These are phyloP conservation scores for Cyclargus thomasi DNA, from an alignment of 1,140 invertebrate species.

Conservation along the genomic window DNA sequence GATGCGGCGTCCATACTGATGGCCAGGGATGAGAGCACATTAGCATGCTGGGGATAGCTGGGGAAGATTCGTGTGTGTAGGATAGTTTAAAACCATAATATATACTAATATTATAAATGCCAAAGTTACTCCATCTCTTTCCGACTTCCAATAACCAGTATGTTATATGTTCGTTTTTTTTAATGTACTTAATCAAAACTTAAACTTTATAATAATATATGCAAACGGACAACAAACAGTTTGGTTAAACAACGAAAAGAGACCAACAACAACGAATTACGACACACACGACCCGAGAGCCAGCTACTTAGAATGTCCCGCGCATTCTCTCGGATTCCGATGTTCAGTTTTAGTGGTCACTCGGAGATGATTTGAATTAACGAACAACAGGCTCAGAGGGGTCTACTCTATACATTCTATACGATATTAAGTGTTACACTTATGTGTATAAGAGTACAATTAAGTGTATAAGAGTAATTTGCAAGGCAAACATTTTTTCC, in stretches of 20 bases:
- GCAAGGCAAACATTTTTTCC: too few species aligned
- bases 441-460: too few species aligned
- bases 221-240: conserved; percentile 18
- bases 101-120: too few species aligned
- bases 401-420: conserved; percentile 25
- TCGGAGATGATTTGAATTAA: conserved; percentile 44
- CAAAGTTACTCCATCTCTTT: too few species aligned
- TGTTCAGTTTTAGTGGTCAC: conserved; percentile 45
- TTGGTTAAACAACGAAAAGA: conserved; percentile 21
- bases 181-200: too few species aligned
- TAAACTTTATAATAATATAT: too few species aligned
- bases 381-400: conserved; percentile 29
- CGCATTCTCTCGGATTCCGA: conserved; percentile 46
- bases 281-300: conserved; percentile 23
- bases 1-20: conserved; percentile 49
- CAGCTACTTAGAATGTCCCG: conserved; percentile 40
- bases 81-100: conserved; percentile 20
- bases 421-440: too few species aligned
- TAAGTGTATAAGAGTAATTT: too few species aligned
- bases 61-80: neutral
- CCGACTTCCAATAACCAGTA: too few species aligned
- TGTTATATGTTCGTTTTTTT: too few species aligned
- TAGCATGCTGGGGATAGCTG: neutral
- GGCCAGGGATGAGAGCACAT: conserved; percentile 4
- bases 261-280: conserved; percentile 32